phyloP scores from a whole-genome alignment of 2,888 invertebrate species.

The Hyposoter dolosus region DNA sequence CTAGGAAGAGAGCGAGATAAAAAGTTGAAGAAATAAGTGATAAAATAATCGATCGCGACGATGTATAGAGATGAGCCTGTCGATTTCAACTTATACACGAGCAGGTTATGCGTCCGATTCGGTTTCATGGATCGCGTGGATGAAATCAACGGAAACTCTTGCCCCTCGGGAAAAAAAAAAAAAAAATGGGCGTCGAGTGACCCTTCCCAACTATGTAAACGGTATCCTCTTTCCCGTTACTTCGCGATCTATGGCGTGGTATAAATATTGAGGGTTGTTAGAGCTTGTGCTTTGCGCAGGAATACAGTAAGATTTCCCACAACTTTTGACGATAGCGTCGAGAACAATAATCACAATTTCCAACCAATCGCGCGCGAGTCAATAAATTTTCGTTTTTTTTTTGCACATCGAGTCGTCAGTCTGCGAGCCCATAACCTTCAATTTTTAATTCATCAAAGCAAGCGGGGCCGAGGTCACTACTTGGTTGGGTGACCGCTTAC shows the following conservation, averaged over 20 bases:
- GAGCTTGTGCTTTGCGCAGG: not conserved
- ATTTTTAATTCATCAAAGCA: not conserved
- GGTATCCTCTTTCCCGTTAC: not conserved
- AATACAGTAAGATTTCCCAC: not conserved
- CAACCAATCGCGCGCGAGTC: not conserved
- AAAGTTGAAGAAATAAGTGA: not conserved
- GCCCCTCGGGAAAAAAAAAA: not conserved
- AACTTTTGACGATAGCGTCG: not conserved
- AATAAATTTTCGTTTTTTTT: not conserved
- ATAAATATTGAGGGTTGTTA: slow-evolving; percentile 13
- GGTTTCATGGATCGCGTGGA: slow-evolving; percentile 27
- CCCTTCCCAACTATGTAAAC: slow-evolving; percentile 33
- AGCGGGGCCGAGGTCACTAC: not conserved
- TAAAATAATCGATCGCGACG: slow-evolving; percentile 28
- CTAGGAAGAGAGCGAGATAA: slow-evolving; percentile 1
- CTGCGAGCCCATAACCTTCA: not conserved
- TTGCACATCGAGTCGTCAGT: not conserved
- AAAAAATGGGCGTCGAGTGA: slow-evolving; percentile 16
- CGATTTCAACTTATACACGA: not conserved
- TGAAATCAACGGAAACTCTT: slow-evolving; percentile 3
- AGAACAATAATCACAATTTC: not conserved
- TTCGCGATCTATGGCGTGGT: not conserved
- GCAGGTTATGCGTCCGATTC: not conserved
- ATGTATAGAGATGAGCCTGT: not conserved
- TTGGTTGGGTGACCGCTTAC: not conserved